phyloP scores from a whole-genome alignment of 2,888 invertebrate genomes.

The Pheosia gnoma region DNA sequence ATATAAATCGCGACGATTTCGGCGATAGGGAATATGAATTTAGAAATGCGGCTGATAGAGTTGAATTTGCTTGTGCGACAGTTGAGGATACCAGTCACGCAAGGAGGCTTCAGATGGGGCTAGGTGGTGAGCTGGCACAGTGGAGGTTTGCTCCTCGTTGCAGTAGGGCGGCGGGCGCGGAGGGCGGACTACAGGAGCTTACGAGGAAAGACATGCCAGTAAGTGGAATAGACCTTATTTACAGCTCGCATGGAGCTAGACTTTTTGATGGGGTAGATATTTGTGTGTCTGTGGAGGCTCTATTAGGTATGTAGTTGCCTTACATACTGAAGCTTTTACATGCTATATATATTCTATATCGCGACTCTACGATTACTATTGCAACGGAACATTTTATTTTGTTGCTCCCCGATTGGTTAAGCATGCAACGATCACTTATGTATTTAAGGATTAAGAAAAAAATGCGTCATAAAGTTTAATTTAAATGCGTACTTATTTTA shows the following conservation, averaged over 20 bases:
- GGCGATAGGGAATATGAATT: conserved; percentile 42
- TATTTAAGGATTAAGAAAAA: too few species aligned
- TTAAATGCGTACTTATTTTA: too few species aligned
- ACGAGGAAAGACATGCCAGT: conserved; percentile 73
- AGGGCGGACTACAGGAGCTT: conserved; percentile 67
- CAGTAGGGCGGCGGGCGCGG: conserved; percentile 75
- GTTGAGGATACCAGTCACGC: conserved; percentile 73
- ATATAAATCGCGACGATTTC: conserved; percentile 57
- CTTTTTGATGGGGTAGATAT: not conserved
- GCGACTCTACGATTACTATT: too few species aligned
- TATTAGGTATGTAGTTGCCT: too few species aligned
- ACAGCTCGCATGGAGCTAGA: not conserved
- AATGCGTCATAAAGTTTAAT: too few species aligned
- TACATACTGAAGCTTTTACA: too few species aligned
- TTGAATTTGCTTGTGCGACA: conserved; percentile 46
- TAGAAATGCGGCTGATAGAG: conserved; percentile 47
- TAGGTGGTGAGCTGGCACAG: conserved; percentile 79
- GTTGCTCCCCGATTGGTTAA: too few species aligned
- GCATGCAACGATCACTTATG: too few species aligned
- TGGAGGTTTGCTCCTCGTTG: conserved; percentile 67
- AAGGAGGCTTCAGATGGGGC: conserved; percentile 74
- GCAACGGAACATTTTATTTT: too few species aligned
- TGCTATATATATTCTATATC: too few species aligned
- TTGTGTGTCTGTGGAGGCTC: not conserved
- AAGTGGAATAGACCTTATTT: conserved; percentile 43